Evolutionary conservation across 2,888 invertebrate species (phyloP), one percentile per base, ranked within the genome.

Genomic region (Sussaba pulchella): DNA sequence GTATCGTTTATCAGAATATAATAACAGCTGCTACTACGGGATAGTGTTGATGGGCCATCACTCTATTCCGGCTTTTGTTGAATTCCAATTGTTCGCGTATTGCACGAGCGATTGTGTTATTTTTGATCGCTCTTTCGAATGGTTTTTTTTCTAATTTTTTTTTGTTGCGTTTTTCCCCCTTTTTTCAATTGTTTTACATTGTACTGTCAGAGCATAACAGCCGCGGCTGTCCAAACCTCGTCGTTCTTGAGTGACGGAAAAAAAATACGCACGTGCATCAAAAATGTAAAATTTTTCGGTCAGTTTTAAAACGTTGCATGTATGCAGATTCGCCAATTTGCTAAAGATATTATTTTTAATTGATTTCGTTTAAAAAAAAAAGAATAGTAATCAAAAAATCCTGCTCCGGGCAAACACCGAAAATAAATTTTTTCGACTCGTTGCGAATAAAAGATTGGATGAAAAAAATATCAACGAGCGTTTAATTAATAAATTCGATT

Each of bases 1-100:
- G n/a, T 63, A 43, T 63, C 24, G 45, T 63, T 63, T 36, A 66
- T 66, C 50, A 50, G 36, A 66, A 66, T 66, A 66, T 52, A 47
- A 54, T 26, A 54, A 24, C 54, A 54, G 54, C 12, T 54, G 54
- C n/a, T 54, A 54, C 54, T 14, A 17, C 2, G n/a, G 17, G 14
- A n/a, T 47, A 17, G 14, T 47, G 2, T 24, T 54, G 26, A 54
- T 54, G 61, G 12, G 31, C 14, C 36, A 17, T 57, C 36, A 8
- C 17, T 31, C 41, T 39, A 61, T 61, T 2, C 39, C 9, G 61
- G 21, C 41, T 61, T 61, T 61, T 39, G 21, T 12, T 39, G 12
- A 61, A 61, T 61, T 61, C 41, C 6, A 41, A 61, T 61, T n/a
- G 39, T 41, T 41, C 61, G n/a, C n/a, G 31, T 6, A 54, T 17